phyloP scores from a whole-genome alignment of 2,113 vertebrate species.

The Eptesicus fuscus region DNA sequence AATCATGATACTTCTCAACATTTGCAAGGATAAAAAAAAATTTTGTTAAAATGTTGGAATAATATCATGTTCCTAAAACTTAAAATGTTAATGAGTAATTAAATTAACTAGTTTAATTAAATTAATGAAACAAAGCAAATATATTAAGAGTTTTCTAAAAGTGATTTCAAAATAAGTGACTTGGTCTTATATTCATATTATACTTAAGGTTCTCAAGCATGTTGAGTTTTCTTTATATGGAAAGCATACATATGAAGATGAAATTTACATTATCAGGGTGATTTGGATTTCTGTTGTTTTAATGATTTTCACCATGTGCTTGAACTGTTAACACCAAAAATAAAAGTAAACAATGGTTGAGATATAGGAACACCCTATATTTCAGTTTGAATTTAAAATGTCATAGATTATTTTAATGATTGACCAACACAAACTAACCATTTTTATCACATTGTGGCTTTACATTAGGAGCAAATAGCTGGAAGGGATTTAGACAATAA shows the following conservation, averaged over 20 bases:
- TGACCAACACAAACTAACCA: not conserved
- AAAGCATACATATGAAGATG: not conserved
- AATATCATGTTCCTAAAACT: constrained; percentile 1
- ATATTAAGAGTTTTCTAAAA: not conserved
- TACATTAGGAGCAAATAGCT: not conserved
- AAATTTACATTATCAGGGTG: not conserved
- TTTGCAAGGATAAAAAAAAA: not conserved
- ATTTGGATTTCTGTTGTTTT: not conserved
- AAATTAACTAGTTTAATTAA: not conserved
- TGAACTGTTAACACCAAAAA: not conserved
- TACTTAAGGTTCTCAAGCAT: not conserved
- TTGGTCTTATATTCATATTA: not conserved
- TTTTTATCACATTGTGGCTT: not conserved
- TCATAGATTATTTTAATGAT: not conserved
- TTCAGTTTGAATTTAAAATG: not conserved
- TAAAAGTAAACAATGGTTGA: not conserved
- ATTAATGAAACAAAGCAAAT: not conserved
- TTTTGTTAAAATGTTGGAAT: not conserved
- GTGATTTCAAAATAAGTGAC: not conserved
- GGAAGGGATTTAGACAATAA: not conserved
- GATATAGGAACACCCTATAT: not conserved
- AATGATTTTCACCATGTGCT: not conserved
- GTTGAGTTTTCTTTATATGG: not conserved
- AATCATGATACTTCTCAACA: not conserved
- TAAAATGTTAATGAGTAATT: not conserved